Evolutionary conservation across 2,797 vertebrate species (phyloP).

Genomic region (Microcaecilia unicolor): DNA sequence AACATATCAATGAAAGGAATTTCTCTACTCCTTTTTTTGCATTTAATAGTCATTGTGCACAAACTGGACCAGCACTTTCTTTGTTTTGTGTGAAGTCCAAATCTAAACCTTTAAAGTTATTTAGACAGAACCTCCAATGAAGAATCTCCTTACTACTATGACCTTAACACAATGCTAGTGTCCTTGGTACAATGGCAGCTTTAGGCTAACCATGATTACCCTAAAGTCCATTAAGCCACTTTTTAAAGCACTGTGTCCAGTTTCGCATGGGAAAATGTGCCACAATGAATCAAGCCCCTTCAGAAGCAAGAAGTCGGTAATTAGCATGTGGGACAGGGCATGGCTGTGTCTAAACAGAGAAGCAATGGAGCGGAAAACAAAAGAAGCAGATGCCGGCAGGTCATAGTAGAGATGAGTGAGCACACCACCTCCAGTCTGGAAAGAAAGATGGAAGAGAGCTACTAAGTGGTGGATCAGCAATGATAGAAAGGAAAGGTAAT

Average conservation of each 20-base stretch:
- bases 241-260: slow-evolving; percentile 48
- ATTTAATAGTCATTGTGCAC: too few relatives aligned
- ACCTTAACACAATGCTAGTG: too few relatives aligned
- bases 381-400: slow-evolving; percentile 48
- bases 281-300: slow-evolving; percentile 57
- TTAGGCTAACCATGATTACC: slow-evolving; percentile 32
- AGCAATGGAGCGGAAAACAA: slow-evolving; percentile 55
- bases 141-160: too few relatives aligned
- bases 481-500: slow-evolving; percentile 10
- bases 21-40: too few relatives aligned
- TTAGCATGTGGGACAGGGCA: slow-evolving; percentile 63
- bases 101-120: too few relatives aligned
- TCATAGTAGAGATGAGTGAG: slow-evolving; percentile 31
- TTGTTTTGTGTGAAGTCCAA: too few relatives aligned
- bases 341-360: slow-evolving; percentile 49
- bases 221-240: slow-evolving; percentile 43
- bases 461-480: slow-evolving; percentile 15
- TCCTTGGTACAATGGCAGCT: too few relatives aligned
- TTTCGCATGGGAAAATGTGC: slow-evolving; percentile 68
- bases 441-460: slow-evolving; percentile 26
- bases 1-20: too few relatives aligned
- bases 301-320: slow-evolving; percentile 57
- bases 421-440: slow-evolving; percentile 24
- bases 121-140: too few relatives aligned
- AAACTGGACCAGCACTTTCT: too few relatives aligned